Conservation (phyloP, 2,888 invertebrate genomes). For the Drosophila formosana region DNA sequence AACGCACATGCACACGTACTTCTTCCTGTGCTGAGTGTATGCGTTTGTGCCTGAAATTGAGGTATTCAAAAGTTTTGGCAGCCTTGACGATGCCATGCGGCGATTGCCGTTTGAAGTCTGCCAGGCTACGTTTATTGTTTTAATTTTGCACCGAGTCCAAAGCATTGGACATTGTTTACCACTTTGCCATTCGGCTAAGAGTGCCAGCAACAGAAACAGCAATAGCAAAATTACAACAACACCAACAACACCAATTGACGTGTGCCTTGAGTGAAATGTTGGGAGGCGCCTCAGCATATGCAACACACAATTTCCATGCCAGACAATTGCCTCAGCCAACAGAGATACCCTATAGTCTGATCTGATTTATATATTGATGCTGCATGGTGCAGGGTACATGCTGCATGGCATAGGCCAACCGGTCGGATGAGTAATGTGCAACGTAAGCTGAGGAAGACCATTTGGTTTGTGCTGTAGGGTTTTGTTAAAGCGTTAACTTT, state of each 20-base stretch:
- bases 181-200: conserved; percentile 72
- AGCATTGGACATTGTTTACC: conserved; percentile 75
- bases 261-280: conserved; percentile 49
- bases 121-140: conserved; percentile 71
- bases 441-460: not conserved
- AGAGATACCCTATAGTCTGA: not conserved
- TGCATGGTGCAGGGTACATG: not conserved
- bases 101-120: conserved; percentile 43
- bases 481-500: not conserved
- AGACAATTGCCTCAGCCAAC: conserved; percentile 14
- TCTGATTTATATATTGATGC: not conserved
- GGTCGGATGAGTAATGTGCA: not conserved
- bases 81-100: conserved; percentile 38
- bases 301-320: conserved; percentile 24
- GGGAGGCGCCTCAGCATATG: conserved; percentile 41
- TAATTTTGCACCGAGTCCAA: conserved; percentile 67
- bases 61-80: conserved; percentile 73
- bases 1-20: conserved; percentile 25
- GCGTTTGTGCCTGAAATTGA: conserved; percentile 45
- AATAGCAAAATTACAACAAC: conserved; percentile 12
- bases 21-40: not conserved
- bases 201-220: conserved; percentile 38
- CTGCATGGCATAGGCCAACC: not conserved
- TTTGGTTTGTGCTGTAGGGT: not conserved
- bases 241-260: conserved; percentile 31